Percentiles rank a stretch among this genome's conserved stretches.
These are phyloP conservation scores for Plutomurus gul DNA, from an alignment of 1,140 invertebrate genomes.

Conservation along the genomic window DNA sequence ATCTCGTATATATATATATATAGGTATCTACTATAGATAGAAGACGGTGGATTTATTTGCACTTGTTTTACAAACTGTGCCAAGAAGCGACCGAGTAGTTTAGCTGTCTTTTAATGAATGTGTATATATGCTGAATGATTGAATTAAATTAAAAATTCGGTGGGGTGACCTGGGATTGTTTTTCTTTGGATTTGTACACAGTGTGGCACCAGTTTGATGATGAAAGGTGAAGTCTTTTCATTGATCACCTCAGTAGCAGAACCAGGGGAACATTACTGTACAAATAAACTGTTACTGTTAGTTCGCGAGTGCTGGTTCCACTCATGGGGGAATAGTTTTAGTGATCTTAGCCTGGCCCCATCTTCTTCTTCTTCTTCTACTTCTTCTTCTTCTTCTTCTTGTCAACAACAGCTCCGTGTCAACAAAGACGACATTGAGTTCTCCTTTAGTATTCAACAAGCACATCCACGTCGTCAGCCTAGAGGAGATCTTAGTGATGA, in stretches of 20 bases:
- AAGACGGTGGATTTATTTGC: no score
- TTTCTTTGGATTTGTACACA: slow-evolving; percentile 33
- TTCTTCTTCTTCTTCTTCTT: neutral
- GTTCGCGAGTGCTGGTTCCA: slow-evolving; percentile 23
- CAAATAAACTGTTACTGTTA: slow-evolving; percentile 4
- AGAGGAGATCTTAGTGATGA: slow-evolving; percentile 35
- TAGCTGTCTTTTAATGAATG: neutral
- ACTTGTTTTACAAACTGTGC: no score
- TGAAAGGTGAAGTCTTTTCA: slow-evolving; percentile 40
- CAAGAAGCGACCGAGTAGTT: no score
- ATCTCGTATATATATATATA: no score
- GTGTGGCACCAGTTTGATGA: slow-evolving; percentile 41
- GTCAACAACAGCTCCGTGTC: neutral
- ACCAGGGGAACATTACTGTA: slow-evolving; percentile 33
- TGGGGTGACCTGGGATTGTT: slow-evolving; percentile 24
- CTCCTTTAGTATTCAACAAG: neutral
- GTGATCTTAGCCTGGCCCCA: slow-evolving; percentile 3
- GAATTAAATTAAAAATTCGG: neutral
- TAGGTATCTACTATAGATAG: no score
- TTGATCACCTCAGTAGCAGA: slow-evolving; percentile 38
- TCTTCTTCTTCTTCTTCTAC: neutral
- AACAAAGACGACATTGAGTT: slow-evolving; percentile 3
- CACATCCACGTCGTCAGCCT: slow-evolving; percentile 6
- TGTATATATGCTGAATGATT: slow-evolving; percentile 2
- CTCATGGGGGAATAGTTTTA: slow-evolving; percentile 26